Conservation (phyloP, 2,113 vertebrate species). For the Coryphaenoides rupestris region DNA sequence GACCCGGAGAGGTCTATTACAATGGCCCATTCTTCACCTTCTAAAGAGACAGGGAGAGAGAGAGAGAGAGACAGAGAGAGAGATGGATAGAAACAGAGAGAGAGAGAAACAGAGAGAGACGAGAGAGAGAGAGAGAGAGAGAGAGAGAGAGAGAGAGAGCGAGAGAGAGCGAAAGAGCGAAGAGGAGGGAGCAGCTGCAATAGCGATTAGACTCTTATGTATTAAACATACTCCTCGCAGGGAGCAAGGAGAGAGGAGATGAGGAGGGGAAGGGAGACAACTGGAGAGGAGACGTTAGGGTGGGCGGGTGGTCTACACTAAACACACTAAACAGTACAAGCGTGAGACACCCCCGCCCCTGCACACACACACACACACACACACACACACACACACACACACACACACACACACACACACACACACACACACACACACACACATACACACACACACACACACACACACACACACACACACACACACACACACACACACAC, state of each 20-base stretch:
- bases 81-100: no score
- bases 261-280: constrained; percentile 27
- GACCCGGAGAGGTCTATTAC: no score
- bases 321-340: constrained; percentile 41
- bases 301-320: constrained; percentile 35
- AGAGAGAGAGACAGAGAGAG: no score
- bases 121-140: constrained; percentile 36
- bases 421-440: no score
- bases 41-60: no score
- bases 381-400: constrained; percentile 4
- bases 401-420: constrained; percentile 14
- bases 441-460: no score
- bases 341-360: constrained; percentile 46
- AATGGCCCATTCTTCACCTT: no score
- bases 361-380: constrained; percentile 5
- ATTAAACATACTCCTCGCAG: constrained; percentile 56
- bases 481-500: no score
- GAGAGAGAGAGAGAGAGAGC: constrained; percentile 25
- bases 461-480: no score
- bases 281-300: constrained; percentile 18
- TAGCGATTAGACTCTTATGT: constrained; percentile 63
- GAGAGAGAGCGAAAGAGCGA: constrained; percentile 14
- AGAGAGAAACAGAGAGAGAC: no score
- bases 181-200: constrained; percentile 53
- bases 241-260: constrained; percentile 20